phyloP scores from a whole-genome alignment of 30 jellyfish, hydroid and myxozoan species.

The Turritopsis dohrnii region DNA sequence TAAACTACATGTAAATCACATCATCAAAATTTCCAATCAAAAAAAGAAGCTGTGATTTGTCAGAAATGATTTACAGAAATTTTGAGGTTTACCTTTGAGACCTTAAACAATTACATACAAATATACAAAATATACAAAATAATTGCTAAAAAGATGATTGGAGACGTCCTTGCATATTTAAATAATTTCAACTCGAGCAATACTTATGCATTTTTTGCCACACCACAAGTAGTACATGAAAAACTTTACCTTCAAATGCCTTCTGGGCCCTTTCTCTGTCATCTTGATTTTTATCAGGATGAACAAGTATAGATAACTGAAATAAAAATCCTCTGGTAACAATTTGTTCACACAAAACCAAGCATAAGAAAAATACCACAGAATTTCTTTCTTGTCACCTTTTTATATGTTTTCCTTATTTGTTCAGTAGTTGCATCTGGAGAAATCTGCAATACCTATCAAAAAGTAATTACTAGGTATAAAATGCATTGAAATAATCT shows the following conservation, averaged over 20 bases:
- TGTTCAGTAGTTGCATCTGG: conserved; percentile 79
- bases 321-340: not conserved
- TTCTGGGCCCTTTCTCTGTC: conserved; percentile 68
- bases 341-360: not conserved
- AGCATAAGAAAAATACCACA: not conserved
- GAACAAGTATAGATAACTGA: conserved; percentile 95
- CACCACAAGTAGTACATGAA: too few species aligned
- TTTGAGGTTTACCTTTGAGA: not conserved
- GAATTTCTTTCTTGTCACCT: conserved; percentile 34
- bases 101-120: too few species aligned
- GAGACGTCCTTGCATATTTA: too few species aligned
- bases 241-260: conserved; percentile 89
- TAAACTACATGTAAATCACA: not conserved
- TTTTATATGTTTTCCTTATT: conserved; percentile 54
- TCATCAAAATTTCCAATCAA: not conserved
- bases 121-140: too few species aligned
- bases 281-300: conserved; percentile 92
- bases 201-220: too few species aligned
- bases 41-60: not conserved
- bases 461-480: not conserved
- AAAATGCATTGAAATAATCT: not conserved
- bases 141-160: too few species aligned
- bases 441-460: conserved; percentile 85
- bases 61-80: not conserved
- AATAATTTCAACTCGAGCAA: too few species aligned